These are phyloP conservation scores for Desmophyllum pertusum DNA, from an alignment of 92 coral and sea anemone species.

Conservation along the genomic window DNA sequence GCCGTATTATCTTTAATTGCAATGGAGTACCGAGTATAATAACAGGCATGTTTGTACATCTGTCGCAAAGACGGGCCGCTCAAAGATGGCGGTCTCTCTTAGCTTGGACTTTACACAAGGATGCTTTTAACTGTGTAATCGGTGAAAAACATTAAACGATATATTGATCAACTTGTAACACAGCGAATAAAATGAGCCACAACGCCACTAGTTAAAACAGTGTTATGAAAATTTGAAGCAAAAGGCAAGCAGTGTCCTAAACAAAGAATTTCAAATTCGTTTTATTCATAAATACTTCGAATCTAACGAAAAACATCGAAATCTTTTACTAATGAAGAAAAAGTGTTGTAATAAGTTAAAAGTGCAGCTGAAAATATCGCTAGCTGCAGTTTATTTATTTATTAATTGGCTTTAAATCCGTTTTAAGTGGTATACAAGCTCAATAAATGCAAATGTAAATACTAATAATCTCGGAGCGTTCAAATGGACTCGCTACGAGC, in stretches of 20 bases:
- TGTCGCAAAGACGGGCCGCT: slow-evolving; percentile 24
- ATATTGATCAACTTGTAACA: not conserved
- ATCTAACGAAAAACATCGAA: slow-evolving; percentile 12
- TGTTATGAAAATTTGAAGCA: not conserved
- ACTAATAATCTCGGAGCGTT: not conserved
- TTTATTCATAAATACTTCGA: slow-evolving; percentile 7
- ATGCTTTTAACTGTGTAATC: slow-evolving; percentile 2
- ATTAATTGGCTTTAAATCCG: slow-evolving; percentile 46
- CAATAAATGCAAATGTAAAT: slow-evolving; percentile 38
- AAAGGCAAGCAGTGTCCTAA: not conserved
- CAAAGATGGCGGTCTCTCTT: slow-evolving; percentile 18
- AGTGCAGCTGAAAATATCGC: slow-evolving; percentile 43
- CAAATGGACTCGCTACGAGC: slow-evolving; percentile 17
- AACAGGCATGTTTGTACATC: slow-evolving; percentile 42
- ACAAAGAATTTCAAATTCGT: not conserved
- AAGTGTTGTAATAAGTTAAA: slow-evolving; percentile 30
- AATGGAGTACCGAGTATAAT: slow-evolving; percentile 21
- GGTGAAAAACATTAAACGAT: not conserved
- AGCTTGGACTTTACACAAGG: not conserved
- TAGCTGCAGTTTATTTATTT: slow-evolving; percentile 40
- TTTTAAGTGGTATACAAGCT: slow-evolving; percentile 42
- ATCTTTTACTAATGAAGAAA: slow-evolving; percentile 37
- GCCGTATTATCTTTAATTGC: slow-evolving; percentile 40
- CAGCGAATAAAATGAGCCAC: not conserved
- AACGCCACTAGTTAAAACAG: not conserved